Percentiles rank a stretch among this genome's conserved stretches.
These are phyloP conservation scores for Pterocles gutturalis DNA, from an alignment of 2,113 vertebrate species.

Conservation along the genomic window DNA sequence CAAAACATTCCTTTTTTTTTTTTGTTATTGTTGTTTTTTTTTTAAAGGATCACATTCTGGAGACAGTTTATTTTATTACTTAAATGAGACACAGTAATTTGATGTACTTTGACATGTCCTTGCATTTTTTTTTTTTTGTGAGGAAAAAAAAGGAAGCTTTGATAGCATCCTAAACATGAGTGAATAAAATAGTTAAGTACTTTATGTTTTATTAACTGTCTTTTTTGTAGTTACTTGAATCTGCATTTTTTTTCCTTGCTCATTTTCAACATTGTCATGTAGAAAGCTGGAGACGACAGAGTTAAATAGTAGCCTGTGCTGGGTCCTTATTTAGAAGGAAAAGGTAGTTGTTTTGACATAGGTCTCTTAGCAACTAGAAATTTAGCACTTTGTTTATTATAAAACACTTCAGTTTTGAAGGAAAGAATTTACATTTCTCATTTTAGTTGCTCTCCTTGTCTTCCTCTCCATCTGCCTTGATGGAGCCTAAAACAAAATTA, in stretches of 20 bases:
- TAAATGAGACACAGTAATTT: slow-evolving; percentile 15
- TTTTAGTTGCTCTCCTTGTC: slow-evolving; percentile 36
- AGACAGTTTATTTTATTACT: slow-evolving; percentile 5
- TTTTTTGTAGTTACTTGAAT: background rate
- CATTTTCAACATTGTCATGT: background rate
- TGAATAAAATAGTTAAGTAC: background rate
- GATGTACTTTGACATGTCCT: background rate
- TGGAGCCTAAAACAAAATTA: background rate
- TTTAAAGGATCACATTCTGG: slow-evolving; percentile 16
- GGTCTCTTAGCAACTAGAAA: slow-evolving; percentile 80
- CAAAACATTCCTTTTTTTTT: slow-evolving; percentile 31
- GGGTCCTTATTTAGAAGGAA: slow-evolving; percentile 61
- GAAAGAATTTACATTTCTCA: slow-evolving; percentile 60
- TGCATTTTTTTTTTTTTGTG: background rate
- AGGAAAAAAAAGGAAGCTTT: background rate
- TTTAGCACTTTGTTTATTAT: slow-evolving; percentile 72
- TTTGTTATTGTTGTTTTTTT: no score
- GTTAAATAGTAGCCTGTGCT: slow-evolving; percentile 71
- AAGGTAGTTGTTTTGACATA: slow-evolving; percentile 67
- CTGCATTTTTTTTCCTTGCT: background rate
- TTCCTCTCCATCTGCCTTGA: background rate
- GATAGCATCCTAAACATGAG: background rate
- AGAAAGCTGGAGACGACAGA: slow-evolving; percentile 31
- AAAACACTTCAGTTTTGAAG: slow-evolving; percentile 69
- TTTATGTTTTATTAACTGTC: background rate